These are phyloP conservation scores for Plebejus argus DNA, from an alignment of 2,888 invertebrate species.

Conservation along the genomic window DNA sequence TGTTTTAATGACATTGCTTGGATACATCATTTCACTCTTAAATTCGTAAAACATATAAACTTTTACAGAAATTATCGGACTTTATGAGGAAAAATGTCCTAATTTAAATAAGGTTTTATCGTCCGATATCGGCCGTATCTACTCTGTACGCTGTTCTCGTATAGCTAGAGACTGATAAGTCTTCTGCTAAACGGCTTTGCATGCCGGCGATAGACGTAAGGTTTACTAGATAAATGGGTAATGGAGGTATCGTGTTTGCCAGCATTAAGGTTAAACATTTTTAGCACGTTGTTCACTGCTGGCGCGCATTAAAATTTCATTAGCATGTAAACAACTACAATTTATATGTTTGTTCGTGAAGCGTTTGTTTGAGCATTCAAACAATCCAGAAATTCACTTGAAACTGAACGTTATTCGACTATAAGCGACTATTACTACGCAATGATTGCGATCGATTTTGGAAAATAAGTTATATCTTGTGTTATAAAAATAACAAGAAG, in stretches of 20 bases:
- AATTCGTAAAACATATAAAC: too few relatives aligned
- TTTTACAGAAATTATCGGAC: too few relatives aligned
- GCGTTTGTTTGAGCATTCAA: slow-evolving; percentile 11
- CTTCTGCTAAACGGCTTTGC: slow-evolving; percentile 34
- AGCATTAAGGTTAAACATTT: slow-evolving; percentile 37
- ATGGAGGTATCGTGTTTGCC: slow-evolving; percentile 37
- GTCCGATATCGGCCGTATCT: neutral
- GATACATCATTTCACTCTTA: too few relatives aligned
- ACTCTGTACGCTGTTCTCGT: neutral
- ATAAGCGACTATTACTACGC: neutral
- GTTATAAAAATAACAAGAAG: too few relatives aligned
- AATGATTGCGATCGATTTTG: too few relatives aligned
- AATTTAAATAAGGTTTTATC: neutral
- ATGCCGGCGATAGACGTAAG: slow-evolving; percentile 36
- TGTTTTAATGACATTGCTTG: too few relatives aligned
- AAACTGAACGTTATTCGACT: neutral
- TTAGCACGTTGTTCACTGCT: slow-evolving; percentile 32
- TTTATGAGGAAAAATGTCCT: neutral
- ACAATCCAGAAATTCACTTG: neutral
- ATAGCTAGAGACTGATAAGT: slow-evolving; percentile 2
- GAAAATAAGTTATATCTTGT: too few relatives aligned
- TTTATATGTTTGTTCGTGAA: slow-evolving; percentile 28
- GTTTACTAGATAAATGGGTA: slow-evolving; percentile 37
- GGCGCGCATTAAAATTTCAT: slow-evolving; percentile 30
- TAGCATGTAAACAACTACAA: slow-evolving; percentile 31